Base-by-base conservation (phyloP, 2,797 vertebrate species). In the Tragelaphus eurycerus region DNA sequence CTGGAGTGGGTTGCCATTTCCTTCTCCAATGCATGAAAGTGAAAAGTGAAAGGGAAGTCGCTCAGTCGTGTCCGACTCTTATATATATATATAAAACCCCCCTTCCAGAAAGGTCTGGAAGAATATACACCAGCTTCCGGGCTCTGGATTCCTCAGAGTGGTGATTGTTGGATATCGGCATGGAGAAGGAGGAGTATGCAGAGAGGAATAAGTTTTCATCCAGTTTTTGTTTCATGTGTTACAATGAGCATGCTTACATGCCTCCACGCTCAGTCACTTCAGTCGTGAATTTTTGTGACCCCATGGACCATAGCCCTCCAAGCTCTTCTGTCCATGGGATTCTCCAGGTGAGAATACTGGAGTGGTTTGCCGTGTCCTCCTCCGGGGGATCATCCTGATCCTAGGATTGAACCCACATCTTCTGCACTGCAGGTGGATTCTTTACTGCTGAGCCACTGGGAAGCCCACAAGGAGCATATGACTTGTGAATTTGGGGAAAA, bases 281-380 rank as follows among this genome's bases (percentile, higher is more conserved):
- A 38, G 67, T 38, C 5, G 0, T 38, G 67, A 23, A 19, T 71
- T 5, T 38, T 23, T 23, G 67, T 23, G 34, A 38, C 34, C 10
- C 34, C 4, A 6, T 23, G 19, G 64, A 38, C 64, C 2, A 0
- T 1, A 12, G 10, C 64, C n/a, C 0, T 0, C 19, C 19, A 38
- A 13, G 11, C 67, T 71, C 67, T 71, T 38, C 34, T 71, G 67
- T 71, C 5, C 67, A 38, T 23, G 34, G 34, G 64, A 71, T 71
- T 38, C 67, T 71, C 67, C 34, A 38, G 67, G 67, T 0, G 1
- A 71, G 67, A 71, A 71, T 71, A 23, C 34, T 71, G 19, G 34
- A 11, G 12, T 71, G 67, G 34, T 34, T 23, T 23, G 34, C 34
- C 67, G 38, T 3, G 67, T 19, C 10, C 19, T 71, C 67, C 67